Evolutionary conservation across 2,113 vertebrate species (phyloP).

Genomic region (Sphaerodactylus townsendi): DNA sequence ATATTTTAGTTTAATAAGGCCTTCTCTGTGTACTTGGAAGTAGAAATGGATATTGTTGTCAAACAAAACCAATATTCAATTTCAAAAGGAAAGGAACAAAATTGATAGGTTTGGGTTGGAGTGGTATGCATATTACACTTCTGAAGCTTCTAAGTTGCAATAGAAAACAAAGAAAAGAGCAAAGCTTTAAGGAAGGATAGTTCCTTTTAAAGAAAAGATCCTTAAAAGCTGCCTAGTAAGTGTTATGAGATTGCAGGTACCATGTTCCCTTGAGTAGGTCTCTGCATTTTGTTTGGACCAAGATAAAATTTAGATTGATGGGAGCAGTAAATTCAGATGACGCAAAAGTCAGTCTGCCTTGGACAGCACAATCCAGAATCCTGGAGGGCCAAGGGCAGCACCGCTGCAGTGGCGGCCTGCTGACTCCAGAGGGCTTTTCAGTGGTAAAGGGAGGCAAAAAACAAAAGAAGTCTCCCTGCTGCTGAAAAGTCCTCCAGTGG

Average conservation of each 20-base stretch:
- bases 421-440: no score
- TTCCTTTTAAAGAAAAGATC: background rate
- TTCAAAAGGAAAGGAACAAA: slow-evolving; percentile 33
- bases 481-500: no score
- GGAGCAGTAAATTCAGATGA: background rate
- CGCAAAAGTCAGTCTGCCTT: background rate
- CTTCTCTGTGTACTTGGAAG: slow-evolving; percentile 42
- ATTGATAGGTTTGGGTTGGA: background rate
- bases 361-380: no score
- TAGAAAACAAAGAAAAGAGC: slow-evolving; percentile 8
- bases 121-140: slow-evolving; percentile 7
- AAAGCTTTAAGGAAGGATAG: background rate
- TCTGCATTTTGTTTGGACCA: slow-evolving; percentile 16
- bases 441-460: no score
- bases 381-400: no score
- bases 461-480: no score
- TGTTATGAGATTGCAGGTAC: slow-evolving; percentile 24
- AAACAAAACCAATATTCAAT: slow-evolving; percentile 47
- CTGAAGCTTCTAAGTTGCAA: slow-evolving; percentile 5
- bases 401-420: no score
- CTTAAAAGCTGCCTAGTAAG: slow-evolving; percentile 16
- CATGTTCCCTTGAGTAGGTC: background rate
- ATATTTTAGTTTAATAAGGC: slow-evolving; percentile 24
- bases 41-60: slow-evolving; percentile 47
- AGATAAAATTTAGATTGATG: background rate